Percentiles rank a stretch among this genome's conserved stretches.
Conservation (phyloP, 2,113 vertebrate genomes). For the Odocoileus hemionus region DNA sequence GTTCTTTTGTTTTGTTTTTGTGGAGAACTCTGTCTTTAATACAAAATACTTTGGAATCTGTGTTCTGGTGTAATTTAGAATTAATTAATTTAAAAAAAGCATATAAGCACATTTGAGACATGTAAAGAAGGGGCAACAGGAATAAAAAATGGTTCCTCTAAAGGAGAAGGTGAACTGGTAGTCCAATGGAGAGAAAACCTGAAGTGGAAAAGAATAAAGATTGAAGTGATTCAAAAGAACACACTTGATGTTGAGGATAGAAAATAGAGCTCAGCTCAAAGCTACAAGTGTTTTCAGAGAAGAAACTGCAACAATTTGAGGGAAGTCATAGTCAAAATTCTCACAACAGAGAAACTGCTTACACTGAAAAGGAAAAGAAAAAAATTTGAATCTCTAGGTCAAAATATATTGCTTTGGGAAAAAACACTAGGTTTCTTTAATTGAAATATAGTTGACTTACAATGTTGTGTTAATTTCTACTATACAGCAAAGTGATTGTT, state of each 20-base stretch:
- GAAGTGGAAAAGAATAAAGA: background rate
- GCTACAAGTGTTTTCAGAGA: background rate
- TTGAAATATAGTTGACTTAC: background rate
- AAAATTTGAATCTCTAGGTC: background rate
- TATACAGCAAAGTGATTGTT: background rate
- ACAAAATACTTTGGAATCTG: background rate
- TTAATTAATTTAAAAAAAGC: constrained; percentile 5
- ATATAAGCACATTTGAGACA: background rate
- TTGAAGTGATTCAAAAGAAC: background rate
- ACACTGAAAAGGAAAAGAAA: background rate
- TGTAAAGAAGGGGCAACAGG: background rate
- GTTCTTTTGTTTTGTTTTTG: background rate
- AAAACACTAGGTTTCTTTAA: background rate
- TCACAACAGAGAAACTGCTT: background rate
- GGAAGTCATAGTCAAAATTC: background rate
- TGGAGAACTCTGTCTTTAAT: background rate
- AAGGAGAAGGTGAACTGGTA: background rate
- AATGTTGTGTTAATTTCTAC: background rate
- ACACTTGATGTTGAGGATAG: background rate
- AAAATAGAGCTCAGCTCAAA: background rate
- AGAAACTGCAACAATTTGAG: background rate
- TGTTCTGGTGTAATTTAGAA: background rate
- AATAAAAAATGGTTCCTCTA: background rate
- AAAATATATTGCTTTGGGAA: background rate
- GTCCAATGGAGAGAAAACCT: background rate